Base-by-base conservation (phyloP, 2,888 invertebrate genomes). In the Scrobipalpa atriplicella region DNA sequence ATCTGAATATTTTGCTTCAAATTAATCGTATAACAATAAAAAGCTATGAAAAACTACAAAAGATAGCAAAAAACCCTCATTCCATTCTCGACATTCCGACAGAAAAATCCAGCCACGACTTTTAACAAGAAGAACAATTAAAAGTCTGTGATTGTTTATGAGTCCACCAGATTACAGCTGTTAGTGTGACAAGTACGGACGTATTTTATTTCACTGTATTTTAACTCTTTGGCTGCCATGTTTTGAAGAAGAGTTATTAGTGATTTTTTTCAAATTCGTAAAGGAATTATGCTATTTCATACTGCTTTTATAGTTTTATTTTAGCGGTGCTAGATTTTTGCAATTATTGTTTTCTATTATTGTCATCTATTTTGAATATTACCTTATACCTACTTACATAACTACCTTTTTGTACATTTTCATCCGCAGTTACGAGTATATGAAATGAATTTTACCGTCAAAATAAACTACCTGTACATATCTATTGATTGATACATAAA, bases 61-160 rank as follows among this genome's bases (percentile, higher is more conserved):
- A 47, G 47, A 47, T 47, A 47, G 16, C 16, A 47, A 47, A n/a
- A n/a, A n/a, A 7, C n/a, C 47, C n/a, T 16, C 5, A 9, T 18
- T 52, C 11, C 52, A 52, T 10, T 18, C 19, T 52, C 10, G 19
- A 52, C 16, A 52, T 10, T 18, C 18, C 19, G 11, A 19, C 18
- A 19, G 52, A 52, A 19, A 19, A 52, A 19, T 21, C 52, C 52
- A 9, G 52, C n/a, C 18, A 8, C 41, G 19, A 52, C 19, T 52
- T 52, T 19, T 52, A 8, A 18, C 52, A 19, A 52, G 52, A 1
- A 19, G 19, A 52, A 47, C 52, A 52, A 52, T 52, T 52, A 52
- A 52, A 52, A 19, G 19, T 52, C 19, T 0, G 8, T 52, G 52
- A 52, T 52, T 52, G 52, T 19, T 52, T 52, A 52, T 21, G 52